Evolutionary conservation across 2,113 vertebrate species (phyloP), one percentile per base, ranked within the genome.

Genomic region (Hippocampus zosterae): DNA sequence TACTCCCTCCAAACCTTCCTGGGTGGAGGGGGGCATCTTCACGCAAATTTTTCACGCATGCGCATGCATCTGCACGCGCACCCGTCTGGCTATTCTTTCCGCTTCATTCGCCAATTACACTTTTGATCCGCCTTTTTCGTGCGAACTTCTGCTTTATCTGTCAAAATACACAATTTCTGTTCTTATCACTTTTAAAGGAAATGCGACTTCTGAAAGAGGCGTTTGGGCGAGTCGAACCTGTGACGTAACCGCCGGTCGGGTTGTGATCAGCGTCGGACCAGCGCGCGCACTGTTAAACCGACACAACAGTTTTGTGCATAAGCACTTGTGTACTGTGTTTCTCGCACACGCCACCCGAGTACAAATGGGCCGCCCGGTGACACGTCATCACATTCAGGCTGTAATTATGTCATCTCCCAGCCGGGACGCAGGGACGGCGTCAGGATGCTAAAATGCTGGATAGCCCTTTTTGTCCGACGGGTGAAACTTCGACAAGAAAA

Each of bases 331-430:
- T 46, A 42, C 63, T 65, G 63, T 65, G 63, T 46, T 65, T 65
- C 63, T 25, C 23, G 15, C 41, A 46, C 63, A 65, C 63, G 63
- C 63, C 42, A 65, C 41, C 23, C 13, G 42, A 65, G 13, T 44
- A n/a, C 63, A 65, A 65, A 46, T 65, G 41, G 21, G n/a, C 63
- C 40, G 13, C 41, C 42, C 1, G 42, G n/a, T 18, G n/a, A 23
- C 7, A 15, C 63, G 63, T 65, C 63, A 65, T 65, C 7, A 65
- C 63, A 65, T 65, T 65, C 25, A 65, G 63, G 63, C 63, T 65
- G 41, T 65, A 65, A 42, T 65, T 15, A 65, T 65, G 63, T 65
- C 42, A 65, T 48, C 63, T 42, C n/a, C 15, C 63, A 46, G 41
- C 63, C 15, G 42, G 42, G 37, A 65, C 63, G n/a, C 41, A 18